Base-by-base conservation (phyloP, 1,140 invertebrate genomes). In the Drosophila paulistorum region DNA sequence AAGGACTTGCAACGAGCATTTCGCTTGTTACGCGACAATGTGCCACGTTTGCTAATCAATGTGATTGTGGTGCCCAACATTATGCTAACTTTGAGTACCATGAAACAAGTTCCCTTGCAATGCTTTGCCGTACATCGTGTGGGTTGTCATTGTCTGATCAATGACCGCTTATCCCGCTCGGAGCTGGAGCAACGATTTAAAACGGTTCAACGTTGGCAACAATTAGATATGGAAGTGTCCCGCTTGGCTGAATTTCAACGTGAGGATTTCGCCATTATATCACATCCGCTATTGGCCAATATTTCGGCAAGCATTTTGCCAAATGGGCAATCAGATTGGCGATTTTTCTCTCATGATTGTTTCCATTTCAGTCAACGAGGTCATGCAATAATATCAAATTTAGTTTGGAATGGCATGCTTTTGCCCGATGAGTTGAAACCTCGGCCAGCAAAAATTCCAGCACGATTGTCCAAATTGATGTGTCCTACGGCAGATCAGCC, bases 291-390 rank as follows among this genome's bases (percentile, higher is more conserved):
- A 69, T 77, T 92, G 0, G 64, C 69, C 3, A 81, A 94, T 41
- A n/a, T 93, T 0, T 74, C 13, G 0, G 78, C 94, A 14, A 93
- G 93, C 11, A 80, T 7, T 23, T 67, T 65, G 26, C 76, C 74
- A 13, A 79, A 92, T 64, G 93, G 93, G 23, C 65, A 79, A 0
- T 84, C 92, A 0, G 95, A 96, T 90, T 92, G 94, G 55, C 92
- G 93, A 3, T 95, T 94, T 80, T 93, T 96, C 42, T 94, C 95
- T 1, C 91, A 92, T 9, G 96, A 96, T 86, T 96, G 96, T 91
- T 96, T 96, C 76, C 96, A 96, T 79, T 93, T 95, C 1, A 96
- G 94, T 80, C 94, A 95, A 78, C 94, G 94, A 61, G 93, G 93
- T 7, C 94, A 96, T 72, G 93, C 94, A 1, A 90, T 89, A 37